Conservation (phyloP, 2,113 vertebrate genomes). For the Thymallus thymallus region DNA sequence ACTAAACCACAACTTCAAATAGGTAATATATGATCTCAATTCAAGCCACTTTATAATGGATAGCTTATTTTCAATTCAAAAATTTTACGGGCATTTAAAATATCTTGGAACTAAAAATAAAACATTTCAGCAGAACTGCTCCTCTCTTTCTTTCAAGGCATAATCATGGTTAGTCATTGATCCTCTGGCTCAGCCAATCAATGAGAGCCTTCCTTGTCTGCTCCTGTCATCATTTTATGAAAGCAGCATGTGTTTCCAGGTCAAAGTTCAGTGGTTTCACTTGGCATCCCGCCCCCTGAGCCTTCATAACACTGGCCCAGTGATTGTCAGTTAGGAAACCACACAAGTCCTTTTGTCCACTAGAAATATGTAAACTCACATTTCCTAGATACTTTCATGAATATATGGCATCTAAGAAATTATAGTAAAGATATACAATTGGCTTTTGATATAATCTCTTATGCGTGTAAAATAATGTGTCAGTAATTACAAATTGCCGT, state of each 20-base stretch:
- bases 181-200: conserved; percentile 15
- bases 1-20: not conserved
- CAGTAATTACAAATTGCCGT: not conserved
- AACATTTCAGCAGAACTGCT: not conserved
- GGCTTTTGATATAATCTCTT: not conserved
- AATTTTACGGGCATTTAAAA: not conserved
- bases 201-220: conserved; percentile 53
- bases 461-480: not conserved
- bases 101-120: not conserved
- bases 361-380: conserved; percentile 50
- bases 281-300: conserved; percentile 28
- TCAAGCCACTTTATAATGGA: not conserved
- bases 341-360: conserved; percentile 57
- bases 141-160: not conserved
- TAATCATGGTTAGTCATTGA: conserved; percentile 48
- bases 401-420: not conserved
- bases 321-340: conserved; percentile 49
- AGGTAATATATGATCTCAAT: not conserved
- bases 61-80: too few relatives aligned
- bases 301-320: conserved; percentile 61
- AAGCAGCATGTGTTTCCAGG: conserved; percentile 54
- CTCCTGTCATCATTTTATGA: conserved; percentile 41
- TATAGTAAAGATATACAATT: not conserved
- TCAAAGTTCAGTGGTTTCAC: conserved; percentile 65
- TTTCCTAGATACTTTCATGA: not conserved